phyloP scores from a whole-genome alignment of 2,797 vertebrate species.

The Tapera naevia region DNA sequence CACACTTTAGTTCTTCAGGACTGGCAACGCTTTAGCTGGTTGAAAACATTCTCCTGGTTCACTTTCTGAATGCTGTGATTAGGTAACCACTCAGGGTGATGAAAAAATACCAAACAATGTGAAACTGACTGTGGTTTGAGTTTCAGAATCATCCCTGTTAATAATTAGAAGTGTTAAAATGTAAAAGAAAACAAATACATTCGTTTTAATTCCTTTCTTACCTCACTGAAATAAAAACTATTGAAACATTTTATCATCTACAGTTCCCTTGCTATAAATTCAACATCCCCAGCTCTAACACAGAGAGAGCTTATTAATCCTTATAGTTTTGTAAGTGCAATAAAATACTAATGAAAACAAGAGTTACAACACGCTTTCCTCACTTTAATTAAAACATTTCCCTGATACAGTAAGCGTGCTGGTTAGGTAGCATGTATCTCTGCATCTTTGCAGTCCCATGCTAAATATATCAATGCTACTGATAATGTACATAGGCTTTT shows the following conservation, averaged over 20 bases:
- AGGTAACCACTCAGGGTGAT: not conserved
- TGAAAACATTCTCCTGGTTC: slow-evolving; percentile 16
- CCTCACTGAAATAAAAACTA: not conserved
- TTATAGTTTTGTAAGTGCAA: not conserved
- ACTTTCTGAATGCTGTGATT: not conserved
- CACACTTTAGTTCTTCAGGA: not conserved
- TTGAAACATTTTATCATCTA: not conserved
- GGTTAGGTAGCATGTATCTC: not conserved
- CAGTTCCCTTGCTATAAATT: not conserved
- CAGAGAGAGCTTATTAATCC: not conserved
- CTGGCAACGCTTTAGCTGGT: not conserved
- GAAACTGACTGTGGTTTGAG: not conserved
- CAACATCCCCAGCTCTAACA: not conserved
- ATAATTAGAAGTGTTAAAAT: not conserved
- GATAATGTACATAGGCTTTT: not conserved
- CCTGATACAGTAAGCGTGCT: not conserved
- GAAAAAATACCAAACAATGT: not conserved
- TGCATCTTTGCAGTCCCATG: not conserved
- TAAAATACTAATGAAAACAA: not conserved
- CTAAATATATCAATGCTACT: not conserved
- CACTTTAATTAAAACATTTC: not conserved
- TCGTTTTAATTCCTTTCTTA: not conserved
- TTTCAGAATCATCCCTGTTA: not conserved
- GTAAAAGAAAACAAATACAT: not conserved
- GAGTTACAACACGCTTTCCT: not conserved